These are phyloP conservation scores for Scopus umbretta DNA, from an alignment of 2,113 vertebrate species.

Conservation along the genomic window DNA sequence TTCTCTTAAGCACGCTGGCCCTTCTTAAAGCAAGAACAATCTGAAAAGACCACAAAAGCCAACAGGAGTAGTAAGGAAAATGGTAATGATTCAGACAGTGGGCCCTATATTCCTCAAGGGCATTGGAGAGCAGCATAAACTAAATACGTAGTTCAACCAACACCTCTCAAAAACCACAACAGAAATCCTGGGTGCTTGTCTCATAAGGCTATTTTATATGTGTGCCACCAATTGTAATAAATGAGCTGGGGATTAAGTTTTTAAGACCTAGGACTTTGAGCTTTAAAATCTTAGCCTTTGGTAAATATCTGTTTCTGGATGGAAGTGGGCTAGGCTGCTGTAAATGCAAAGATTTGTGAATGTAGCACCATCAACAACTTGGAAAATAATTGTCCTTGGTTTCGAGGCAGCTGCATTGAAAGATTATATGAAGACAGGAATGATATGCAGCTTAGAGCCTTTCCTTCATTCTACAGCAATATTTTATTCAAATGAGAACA, in stretches of 20 bases:
- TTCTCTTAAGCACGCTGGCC: neutral
- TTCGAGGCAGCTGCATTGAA: neutral
- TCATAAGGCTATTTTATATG: neutral
- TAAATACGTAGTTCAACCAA: neutral
- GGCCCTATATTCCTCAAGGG: neutral
- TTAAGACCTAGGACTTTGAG: neutral
- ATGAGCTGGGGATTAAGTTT: neutral
- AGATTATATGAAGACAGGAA: neutral
- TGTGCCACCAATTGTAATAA: neutral
- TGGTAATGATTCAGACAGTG: neutral
- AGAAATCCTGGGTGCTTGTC: neutral
- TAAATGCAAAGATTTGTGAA: neutral
- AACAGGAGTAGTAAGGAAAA: neutral
- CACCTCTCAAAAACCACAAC: neutral
- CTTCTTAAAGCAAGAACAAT: neutral
- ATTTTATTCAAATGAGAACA: neutral
- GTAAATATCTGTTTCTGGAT: neutral
- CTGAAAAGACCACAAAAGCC: neutral
- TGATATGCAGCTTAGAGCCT: neutral
- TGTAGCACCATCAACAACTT: neutral
- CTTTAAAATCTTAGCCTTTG: neutral
- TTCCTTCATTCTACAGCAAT: neutral
- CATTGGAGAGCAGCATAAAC: neutral
- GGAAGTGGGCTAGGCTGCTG: neutral
- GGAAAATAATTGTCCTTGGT: neutral